Evolutionary conservation across 2,888 invertebrate genomes (phyloP).

Genomic region (Vandiemenella viatica): DNA sequence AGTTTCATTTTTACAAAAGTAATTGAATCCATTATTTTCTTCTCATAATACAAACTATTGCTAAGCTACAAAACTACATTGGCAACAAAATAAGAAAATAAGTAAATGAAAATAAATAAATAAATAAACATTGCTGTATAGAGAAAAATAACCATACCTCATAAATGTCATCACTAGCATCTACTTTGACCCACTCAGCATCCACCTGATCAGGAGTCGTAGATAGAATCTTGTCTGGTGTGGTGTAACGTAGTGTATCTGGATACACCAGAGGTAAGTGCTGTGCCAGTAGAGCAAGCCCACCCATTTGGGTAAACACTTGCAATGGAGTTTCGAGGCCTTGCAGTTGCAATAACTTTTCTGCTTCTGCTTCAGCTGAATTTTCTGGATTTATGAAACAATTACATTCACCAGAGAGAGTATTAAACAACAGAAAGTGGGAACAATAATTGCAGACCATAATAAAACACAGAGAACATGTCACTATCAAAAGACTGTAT

Average conservation of each 20-base stretch:
- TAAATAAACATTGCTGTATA: too few relatives aligned
- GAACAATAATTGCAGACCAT: not conserved
- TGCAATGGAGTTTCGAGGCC: slow-evolving; percentile 45
- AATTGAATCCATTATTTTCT: too few relatives aligned
- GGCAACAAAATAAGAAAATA: too few relatives aligned
- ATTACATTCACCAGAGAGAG: not conserved
- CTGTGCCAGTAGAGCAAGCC: slow-evolving; percentile 74
- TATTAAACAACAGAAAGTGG: not conserved
- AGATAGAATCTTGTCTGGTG: slow-evolving; percentile 10
- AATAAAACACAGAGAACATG: too few relatives aligned
- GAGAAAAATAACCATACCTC: slow-evolving; percentile 32
- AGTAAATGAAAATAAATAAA: too few relatives aligned
- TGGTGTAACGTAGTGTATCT: slow-evolving; percentile 32
- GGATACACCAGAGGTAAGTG: slow-evolving; percentile 80
- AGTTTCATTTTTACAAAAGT: too few relatives aligned
- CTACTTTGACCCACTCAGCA: slow-evolving; percentile 50
- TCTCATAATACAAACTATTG: too few relatives aligned
- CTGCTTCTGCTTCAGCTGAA: slow-evolving; percentile 20
- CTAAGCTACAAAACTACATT: too few relatives aligned
- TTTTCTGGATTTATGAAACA: slow-evolving; percentile 20
- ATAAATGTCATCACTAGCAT: slow-evolving; percentile 32
- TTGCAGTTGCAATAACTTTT: slow-evolving; percentile 20
- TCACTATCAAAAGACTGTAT: too few relatives aligned
- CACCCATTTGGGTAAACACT: slow-evolving; percentile 77
- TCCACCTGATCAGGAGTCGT: slow-evolving; percentile 13